Base-by-base conservation (phyloP, 1,140 invertebrate genomes). In the Lepidurus couesii region DNA sequence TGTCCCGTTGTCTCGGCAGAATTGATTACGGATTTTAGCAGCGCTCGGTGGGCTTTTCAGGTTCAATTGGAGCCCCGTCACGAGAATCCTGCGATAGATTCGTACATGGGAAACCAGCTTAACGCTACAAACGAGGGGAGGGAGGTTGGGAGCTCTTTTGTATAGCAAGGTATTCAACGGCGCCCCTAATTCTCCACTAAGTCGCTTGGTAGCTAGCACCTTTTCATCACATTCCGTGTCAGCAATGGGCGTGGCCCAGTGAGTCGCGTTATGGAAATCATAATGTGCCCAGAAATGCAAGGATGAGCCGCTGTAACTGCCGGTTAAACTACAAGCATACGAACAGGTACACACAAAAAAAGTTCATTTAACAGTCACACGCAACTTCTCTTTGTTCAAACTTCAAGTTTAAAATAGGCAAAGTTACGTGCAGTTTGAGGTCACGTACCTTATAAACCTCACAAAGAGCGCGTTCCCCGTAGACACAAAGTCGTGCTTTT, bases 261-360 rank as follows among this genome's bases (percentile, higher is more conserved):
- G 89, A 0, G 92, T 95, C 79, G 94, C 93, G 83, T 95, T 95
- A 85, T 95, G 95, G 85, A 95, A 96, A 82, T 96, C 93, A 81
- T 95, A 96, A 84, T 95, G 93, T 0, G 93, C 93, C 93, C 93
- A 95, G 83, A 95, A 95, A 83, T 95, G 95, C 0, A 96, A 85
- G 0, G 93, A 95, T 24, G 90, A 91, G 85, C 93, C 93, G 42
- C 92, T 93, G 81, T 95, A 95, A 80, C 92, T 93, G n/a, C 93
- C 93, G 1, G 93, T 95, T 83, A 95, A 94, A 83, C 93, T 95
- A 44, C 45, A 9, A 76, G 42, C 16, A 76, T 21, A 76, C 42
- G 44, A 21, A 74, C 1, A 75, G 26, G 26, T 13, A 16, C 16
- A 13, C 26, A 16, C 42, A 11, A 75, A 75, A 8, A 6, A 24